A percentile compares a stretch with the other conserved stretches of the same genome.
phyloP scores from a whole-genome alignment of 2,113 vertebrate species.

The Antechinus flavipes region DNA sequence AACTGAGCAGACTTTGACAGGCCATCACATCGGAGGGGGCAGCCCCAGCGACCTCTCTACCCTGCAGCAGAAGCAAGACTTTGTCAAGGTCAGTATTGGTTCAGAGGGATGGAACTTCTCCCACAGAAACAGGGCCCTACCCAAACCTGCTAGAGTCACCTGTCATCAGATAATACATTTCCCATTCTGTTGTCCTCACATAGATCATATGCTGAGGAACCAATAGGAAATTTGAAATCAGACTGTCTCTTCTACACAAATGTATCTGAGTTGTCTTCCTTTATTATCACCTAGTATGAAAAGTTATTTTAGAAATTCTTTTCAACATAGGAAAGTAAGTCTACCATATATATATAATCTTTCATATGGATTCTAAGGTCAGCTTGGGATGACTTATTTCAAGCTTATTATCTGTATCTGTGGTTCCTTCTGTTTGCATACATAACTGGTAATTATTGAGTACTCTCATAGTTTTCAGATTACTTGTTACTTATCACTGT shows the following conservation, averaged over 20 bases:
- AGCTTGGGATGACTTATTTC: background rate
- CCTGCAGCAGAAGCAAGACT: conserved; percentile 90
- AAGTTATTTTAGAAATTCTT: conserved; percentile 19
- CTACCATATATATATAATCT: background rate
- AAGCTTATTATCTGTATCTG: background rate
- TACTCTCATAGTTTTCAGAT: background rate
- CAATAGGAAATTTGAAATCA: conserved; percentile 31
- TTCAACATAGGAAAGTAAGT: background rate
- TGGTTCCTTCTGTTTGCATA: background rate
- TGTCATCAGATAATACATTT: background rate
- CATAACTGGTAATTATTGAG: background rate
- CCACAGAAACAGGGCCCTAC: background rate
- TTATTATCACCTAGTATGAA: conserved; percentile 38
- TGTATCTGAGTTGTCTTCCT: background rate
- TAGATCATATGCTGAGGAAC: conserved; percentile 23
- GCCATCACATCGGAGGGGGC: conserved; percentile 78
- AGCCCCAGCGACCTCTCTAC: conserved; percentile 82
- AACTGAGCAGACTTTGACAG: conserved; percentile 85
- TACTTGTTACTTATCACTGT: background rate
- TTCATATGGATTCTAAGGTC: background rate
- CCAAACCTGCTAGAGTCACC: background rate
- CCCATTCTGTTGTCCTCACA: background rate
- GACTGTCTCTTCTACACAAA: conserved; percentile 5
- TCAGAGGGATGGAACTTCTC: background rate
- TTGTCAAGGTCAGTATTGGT: conserved; percentile 87